These are phyloP conservation scores for Chrysomallon squamiferum DNA, from an alignment of 1,140 invertebrate genomes.

Conservation along the genomic window DNA sequence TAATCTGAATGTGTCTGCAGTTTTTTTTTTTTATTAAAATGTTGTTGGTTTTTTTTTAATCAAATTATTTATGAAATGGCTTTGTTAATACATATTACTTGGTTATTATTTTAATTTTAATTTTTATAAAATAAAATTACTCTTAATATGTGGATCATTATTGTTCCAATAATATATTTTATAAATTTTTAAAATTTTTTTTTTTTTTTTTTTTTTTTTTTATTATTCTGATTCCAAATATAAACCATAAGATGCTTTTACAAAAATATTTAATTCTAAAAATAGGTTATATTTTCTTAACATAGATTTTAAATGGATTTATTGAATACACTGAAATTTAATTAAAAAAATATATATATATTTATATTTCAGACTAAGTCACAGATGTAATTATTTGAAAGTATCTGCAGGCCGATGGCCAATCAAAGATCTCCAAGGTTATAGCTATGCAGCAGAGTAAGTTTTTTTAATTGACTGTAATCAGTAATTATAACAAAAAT, in stretches of 20 bases:
- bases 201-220: neutral
- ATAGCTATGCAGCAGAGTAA: conserved; percentile 47
- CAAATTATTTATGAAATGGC: too few relatives aligned
- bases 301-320: too few relatives aligned
- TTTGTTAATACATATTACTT: neutral
- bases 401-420: conserved; percentile 48
- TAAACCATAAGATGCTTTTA: too few relatives aligned
- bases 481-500: too few relatives aligned
- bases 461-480: conserved; percentile 9
- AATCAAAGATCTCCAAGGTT: conserved; percentile 37
- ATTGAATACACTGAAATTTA: too few relatives aligned
- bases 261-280: too few relatives aligned
- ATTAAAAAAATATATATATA: too few relatives aligned
- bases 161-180: neutral
- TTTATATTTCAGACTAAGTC: conserved; percentile 32
- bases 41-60: too few relatives aligned
- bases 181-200: neutral
- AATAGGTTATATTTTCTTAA: too few relatives aligned
- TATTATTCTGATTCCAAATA: too few relatives aligned
- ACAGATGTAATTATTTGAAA: conserved; percentile 45
- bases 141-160: neutral
- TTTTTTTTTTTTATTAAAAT: too few relatives aligned
- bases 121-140: neutral
- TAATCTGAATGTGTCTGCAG: too few relatives aligned
- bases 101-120: neutral